Percentiles rank a stretch among this genome's conserved stretches.
Conservation (phyloP, 2,113 vertebrate species). For the Pachyramphus minor region DNA sequence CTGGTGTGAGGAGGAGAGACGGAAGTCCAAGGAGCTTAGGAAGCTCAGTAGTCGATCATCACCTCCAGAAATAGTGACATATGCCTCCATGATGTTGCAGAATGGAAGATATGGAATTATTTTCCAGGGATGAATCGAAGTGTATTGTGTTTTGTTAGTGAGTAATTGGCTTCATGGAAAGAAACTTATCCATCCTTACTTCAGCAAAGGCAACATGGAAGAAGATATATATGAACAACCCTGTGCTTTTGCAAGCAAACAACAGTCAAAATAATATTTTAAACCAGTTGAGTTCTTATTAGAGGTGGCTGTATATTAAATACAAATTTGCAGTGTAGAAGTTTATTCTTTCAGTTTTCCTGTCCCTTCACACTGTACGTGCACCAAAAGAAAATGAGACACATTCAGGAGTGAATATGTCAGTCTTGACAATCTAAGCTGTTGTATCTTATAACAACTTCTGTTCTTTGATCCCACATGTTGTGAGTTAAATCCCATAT, state of each 20-base stretch:
- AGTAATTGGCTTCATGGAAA: not conserved
- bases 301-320: not conserved
- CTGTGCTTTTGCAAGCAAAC: not conserved
- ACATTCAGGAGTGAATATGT: not conserved
- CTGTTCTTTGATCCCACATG: not conserved
- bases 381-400: not conserved
- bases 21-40: slow-evolving; percentile 33
- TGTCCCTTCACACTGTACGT: not conserved
- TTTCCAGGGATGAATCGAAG: slow-evolving; percentile 18
- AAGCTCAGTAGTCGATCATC: not conserved
- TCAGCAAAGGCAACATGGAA: not conserved
- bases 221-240: not conserved
- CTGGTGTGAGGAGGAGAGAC: not conserved
- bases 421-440: not conserved
- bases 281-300: not conserved
- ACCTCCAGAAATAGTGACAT: not conserved
- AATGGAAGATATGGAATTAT: not conserved
- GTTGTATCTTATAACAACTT: not conserved
- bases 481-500: not conserved
- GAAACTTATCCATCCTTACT: not conserved
- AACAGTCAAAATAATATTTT: not conserved
- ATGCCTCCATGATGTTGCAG: not conserved
- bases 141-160: not conserved
- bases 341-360: not conserved
- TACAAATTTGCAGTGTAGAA: not conserved